Conservation (phyloP, 2,797 vertebrate species). For the Pampus argenteus region DNA sequence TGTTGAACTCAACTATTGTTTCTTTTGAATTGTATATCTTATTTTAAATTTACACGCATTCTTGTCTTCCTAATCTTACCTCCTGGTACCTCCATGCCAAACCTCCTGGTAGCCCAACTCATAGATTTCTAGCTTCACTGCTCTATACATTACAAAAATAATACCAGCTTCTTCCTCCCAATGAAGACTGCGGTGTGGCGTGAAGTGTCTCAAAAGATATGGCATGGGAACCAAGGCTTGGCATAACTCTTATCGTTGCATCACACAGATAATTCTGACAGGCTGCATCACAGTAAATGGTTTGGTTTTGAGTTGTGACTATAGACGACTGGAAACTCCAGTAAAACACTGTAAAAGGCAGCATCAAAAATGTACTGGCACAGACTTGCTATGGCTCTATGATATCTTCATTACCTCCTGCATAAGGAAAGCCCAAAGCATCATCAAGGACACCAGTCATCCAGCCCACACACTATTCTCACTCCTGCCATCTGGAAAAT, state of each 20-base stretch:
- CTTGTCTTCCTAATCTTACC: neutral
- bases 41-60: neutral
- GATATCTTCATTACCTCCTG: constrained; percentile 73
- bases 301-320: constrained; percentile 46
- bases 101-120: neutral
- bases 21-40: neutral
- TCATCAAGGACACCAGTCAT: constrained; percentile 76
- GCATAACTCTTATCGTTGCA: constrained; percentile 42
- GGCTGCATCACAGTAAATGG: constrained; percentile 32
- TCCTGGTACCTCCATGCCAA: neutral
- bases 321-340: constrained; percentile 39
- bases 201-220: constrained; percentile 41
- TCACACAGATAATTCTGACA: constrained; percentile 42
- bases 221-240: constrained; percentile 22
- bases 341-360: constrained; percentile 44
- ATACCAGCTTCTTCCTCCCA: constrained; percentile 36
- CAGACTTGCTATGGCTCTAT: constrained; percentile 38
- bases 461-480: constrained; percentile 71
- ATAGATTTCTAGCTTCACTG: constrained; percentile 6
- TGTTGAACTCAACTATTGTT: neutral
- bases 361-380: constrained; percentile 62
- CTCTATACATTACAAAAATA: constrained; percentile 29
- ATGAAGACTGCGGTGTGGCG: constrained; percentile 37
- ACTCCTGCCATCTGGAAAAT: constrained; percentile 72
- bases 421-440: constrained; percentile 71